Evolutionary conservation across 2,888 invertebrate genomes (phyloP), one percentile per base, ranked within the genome.

Genomic region (Leuctra nigra): DNA sequence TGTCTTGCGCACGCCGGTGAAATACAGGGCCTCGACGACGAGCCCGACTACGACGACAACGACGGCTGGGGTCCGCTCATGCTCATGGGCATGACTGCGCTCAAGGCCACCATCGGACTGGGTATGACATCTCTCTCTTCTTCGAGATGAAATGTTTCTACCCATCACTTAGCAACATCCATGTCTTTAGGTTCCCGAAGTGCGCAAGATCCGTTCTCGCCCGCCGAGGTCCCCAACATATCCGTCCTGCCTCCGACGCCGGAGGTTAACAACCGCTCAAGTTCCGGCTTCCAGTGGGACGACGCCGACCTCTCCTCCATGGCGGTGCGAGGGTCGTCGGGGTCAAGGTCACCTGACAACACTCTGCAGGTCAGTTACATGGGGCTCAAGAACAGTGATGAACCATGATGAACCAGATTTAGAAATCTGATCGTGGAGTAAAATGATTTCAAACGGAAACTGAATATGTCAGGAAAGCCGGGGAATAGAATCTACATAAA

Each of bases 161-260:
- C n/a, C n/a, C n/a, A n/a, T n/a, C n/a, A n/a, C n/a, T n/a, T n/a
- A n/a, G n/a, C n/a, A n/a, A n/a, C n/a, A n/a, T n/a, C n/a, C n/a
- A n/a, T n/a, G n/a, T n/a, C n/a, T n/a, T n/a, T n/a, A 72, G 72
- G 61, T 70, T 59, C 71, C 71, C 14, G 69, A 69, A 33, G 67
- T 68, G 4, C 67, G 67, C 63, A 29, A 25, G 74, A 74, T 59
- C 74, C 74, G 4, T 75, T 75, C 60, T 71, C 72, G 14, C 74
- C 74, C 33, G 64, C 73, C 18, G 59, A 61, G 24, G 58, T 56
- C 4, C 74, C 86, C 62, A 86, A 86, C 57, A 86, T 87, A 66
- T 80, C 87, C 46, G 82, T 87, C 59, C 78, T 86, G 57, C 87
- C 87, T 58, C 85, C 87, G 22, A 87, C 87, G 1, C 86, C 87